Percentiles rank a stretch among this genome's conserved stretches.
Conservation (phyloP, 2,113 vertebrate genomes). For the Chionis minor region DNA sequence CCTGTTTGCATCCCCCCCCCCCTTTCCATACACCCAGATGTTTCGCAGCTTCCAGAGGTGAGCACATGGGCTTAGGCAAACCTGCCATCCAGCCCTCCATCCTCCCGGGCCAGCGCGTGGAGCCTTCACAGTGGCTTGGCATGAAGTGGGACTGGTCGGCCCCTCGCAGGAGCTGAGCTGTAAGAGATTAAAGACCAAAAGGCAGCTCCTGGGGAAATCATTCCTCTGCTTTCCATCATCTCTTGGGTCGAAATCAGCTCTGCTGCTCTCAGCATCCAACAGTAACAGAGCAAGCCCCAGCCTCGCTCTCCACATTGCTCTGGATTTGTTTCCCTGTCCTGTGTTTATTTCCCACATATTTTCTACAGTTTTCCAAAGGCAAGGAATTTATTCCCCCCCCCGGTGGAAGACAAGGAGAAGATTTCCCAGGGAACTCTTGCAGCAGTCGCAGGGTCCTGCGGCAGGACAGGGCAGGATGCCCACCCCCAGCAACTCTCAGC, state of each 20-base stretch:
- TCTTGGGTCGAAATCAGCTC: neutral
- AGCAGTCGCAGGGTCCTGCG: neutral
- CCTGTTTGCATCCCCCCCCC: accelerated
- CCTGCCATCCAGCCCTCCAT: accelerated
- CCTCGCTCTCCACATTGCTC: neutral
- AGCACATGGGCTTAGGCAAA: neutral
- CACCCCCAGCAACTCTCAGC: neutral
- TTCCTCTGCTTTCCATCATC: neutral
- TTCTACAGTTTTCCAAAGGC: neutral
- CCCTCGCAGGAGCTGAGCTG: neutral
- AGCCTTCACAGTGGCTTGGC: neutral
- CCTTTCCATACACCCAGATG: neutral
- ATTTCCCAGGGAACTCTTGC: neutral
- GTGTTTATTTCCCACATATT: neutral
- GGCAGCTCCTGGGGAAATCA: neutral
- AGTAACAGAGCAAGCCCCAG: neutral
- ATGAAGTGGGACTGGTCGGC: neutral
- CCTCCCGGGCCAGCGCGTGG: accelerated
- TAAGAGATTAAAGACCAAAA: neutral
- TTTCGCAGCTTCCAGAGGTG: neutral
- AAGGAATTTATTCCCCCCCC: neutral
- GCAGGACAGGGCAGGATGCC: neutral
- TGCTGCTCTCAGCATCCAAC: neutral
- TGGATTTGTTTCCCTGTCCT: too few species aligned
- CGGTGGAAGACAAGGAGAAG: neutral